Evolutionary conservation across 2,797 vertebrate genomes (phyloP).

Genomic region (Melanotaenia parkinsoni): DNA sequence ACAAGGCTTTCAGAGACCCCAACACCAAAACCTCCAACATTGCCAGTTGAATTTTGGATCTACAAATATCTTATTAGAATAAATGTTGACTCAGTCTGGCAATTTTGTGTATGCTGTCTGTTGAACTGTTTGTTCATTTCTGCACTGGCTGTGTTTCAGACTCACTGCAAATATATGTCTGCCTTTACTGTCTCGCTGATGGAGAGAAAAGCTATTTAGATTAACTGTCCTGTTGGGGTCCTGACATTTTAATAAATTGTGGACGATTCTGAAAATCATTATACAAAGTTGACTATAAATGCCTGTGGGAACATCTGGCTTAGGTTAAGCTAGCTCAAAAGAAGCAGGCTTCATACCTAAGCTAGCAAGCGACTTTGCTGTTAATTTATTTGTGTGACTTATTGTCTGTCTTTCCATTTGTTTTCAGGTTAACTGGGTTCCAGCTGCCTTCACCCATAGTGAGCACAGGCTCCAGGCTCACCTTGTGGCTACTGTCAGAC

Average conservation of each 20-base stretch:
- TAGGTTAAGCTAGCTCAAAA: conserved; percentile 45
- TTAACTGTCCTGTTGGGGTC: conserved; percentile 41
- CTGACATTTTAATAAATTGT: conserved; percentile 59
- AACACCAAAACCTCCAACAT: neutral
- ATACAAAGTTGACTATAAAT: conserved; percentile 53
- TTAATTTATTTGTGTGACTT: conserved; percentile 63
- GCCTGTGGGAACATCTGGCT: conserved; percentile 49
- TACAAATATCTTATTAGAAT: conserved; percentile 23
- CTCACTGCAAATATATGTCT: conserved; percentile 27
- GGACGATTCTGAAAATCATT: conserved; percentile 57
- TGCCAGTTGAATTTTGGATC: conserved; percentile 3
- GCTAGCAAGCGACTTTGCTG: conserved; percentile 51
- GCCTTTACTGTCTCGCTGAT: conserved; percentile 32
- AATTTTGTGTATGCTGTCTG: conserved; percentile 35
- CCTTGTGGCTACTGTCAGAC: conserved; percentile 94
- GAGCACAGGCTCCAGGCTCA: conserved; percentile 90
- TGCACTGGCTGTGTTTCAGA: conserved; percentile 38
- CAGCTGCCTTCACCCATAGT: conserved; percentile 95
- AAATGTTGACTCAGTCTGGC: conserved; percentile 35
- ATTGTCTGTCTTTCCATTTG: conserved; percentile 54
- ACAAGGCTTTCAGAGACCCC: neutral
- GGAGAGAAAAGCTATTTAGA: conserved; percentile 31
- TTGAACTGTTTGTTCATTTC: conserved; percentile 35
- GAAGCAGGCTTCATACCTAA: conserved; percentile 48
- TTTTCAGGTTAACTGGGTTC: conserved; percentile 96